A percentile compares a stretch with the other conserved stretches of the same genome.
These are phyloP conservation scores for Ameiurus melas DNA, from an alignment of 2,113 vertebrate genomes.

Conservation along the genomic window DNA sequence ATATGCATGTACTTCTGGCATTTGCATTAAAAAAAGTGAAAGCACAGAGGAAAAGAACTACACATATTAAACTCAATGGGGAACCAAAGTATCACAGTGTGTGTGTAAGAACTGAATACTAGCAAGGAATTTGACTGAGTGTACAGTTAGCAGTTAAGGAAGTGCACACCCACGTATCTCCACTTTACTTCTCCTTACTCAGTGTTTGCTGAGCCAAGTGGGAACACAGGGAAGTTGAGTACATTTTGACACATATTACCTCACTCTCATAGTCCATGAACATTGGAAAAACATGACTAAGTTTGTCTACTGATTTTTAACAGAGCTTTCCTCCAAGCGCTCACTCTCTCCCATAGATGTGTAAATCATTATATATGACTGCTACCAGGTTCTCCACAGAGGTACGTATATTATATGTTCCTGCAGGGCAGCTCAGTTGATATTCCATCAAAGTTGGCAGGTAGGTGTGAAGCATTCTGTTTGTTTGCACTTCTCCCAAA, in stretches of 20 bases:
- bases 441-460: constrained; percentile 38
- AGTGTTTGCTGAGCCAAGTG: constrained; percentile 13
- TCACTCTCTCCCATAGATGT: not conserved
- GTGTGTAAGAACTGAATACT: not conserved
- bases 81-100: not conserved
- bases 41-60: not conserved
- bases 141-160: not conserved
- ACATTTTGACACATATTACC: constrained; percentile 38
- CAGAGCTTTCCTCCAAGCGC: constrained; percentile 31
- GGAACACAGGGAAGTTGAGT: not conserved
- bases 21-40: not conserved
- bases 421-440: constrained; percentile 34
- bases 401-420: constrained; percentile 31
- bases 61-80: not conserved
- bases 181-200: constrained; percentile 18
- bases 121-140: not conserved
- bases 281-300: constrained; percentile 38
- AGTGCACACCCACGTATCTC: not conserved
- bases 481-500: constrained; percentile 31
- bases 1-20: not conserved
- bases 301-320: constrained; percentile 30
- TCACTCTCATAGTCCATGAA: constrained; percentile 12
- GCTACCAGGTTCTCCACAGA: constrained; percentile 16
- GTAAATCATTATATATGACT: constrained; percentile 38
- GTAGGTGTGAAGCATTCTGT: constrained; percentile 21